Evolutionary conservation across 1,140 invertebrate genomes (phyloP), one percentile per base, ranked within the genome.

Genomic region (Phortica variegata): DNA sequence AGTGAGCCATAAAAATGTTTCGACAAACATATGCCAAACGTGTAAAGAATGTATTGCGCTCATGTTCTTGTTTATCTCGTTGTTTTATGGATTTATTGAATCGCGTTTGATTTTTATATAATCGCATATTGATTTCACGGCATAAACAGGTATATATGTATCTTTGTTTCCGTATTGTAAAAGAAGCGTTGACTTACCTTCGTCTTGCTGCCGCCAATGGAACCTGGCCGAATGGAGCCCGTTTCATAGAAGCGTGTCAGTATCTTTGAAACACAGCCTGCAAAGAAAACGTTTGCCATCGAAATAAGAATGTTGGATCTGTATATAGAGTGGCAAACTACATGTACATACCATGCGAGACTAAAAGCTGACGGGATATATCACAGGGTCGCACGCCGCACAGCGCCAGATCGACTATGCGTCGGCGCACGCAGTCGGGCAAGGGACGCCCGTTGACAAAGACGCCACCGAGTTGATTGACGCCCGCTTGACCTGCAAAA

Each of bases 221-320:
- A 91, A 16, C 91, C 92, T 1, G 92, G 93, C 61, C 91, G 82
- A 44, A 95, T 94, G 36, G 90, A 93, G 1, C 91, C 93, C 6
- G 93, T 95, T 78, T 95, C 91, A 70, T 95, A 97, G 79, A 96
- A 98, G 49, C 95, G 82, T 3, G 94, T 97, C 9, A 99, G 82
- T 54, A 98, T 98, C 81, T 98, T 98, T 9, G 92, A 95, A n/a
- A 95, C 92, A 70, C 90, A 91, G 26, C 74, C 74, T 76, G 34
- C 1, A 3, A 40, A 16, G 13, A 26, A 43, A 41, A 41, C 13
- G n/a, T n/a, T n/a, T n/a, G n/a, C n/a, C 9, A 79, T 18, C 12
- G 23, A 10, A 49, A 9, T 15, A 23, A 47, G 20, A 6, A 17
- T 17, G 6, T 6, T 46, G 10, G 39, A 33, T 12, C 17, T 39